phyloP scores from a whole-genome alignment of 2,113 vertebrate species.

The Heterotis niloticus region DNA sequence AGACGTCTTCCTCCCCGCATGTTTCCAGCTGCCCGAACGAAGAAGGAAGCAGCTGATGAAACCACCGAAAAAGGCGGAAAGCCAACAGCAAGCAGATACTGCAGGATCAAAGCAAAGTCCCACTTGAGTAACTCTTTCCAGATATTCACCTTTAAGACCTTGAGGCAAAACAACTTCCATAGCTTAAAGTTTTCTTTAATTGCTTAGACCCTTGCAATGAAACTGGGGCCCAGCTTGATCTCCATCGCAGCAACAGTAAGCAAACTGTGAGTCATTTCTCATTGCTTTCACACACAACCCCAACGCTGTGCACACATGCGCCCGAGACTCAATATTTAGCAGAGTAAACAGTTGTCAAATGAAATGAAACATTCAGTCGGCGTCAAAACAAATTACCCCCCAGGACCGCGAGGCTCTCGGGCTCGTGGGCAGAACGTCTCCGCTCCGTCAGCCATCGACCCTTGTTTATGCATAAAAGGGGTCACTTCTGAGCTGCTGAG shows the following conservation, averaged over 20 bases:
- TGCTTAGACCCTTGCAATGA: slow-evolving; percentile 14
- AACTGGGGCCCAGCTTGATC: background rate
- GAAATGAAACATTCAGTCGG: too few species aligned
- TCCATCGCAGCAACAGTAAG: slow-evolving; percentile 12
- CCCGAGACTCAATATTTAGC: too few species aligned
- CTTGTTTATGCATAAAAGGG: too few species aligned
- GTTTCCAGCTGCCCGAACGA: slow-evolving; percentile 49
- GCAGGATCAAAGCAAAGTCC: slow-evolving; percentile 31
- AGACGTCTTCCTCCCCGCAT: slow-evolving; percentile 1
- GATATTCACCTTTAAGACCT: slow-evolving; percentile 33
- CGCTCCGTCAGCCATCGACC: too few species aligned
- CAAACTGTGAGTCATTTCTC: slow-evolving; percentile 35
- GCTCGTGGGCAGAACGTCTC: too few species aligned
- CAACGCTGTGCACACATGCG: too few species aligned
- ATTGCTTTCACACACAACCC: background rate
- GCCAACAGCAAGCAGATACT: slow-evolving; percentile 39
- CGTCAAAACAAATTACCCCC: too few species aligned
- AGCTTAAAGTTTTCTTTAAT: slow-evolving; percentile 31
- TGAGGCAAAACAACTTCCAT: too few species aligned
- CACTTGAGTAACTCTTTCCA: slow-evolving; percentile 38
- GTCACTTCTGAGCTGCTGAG: too few species aligned
- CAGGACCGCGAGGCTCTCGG: too few species aligned
- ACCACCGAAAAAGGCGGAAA: slow-evolving; percentile 33
- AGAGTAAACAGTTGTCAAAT: too few species aligned
- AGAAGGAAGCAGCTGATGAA: slow-evolving; percentile 19